phyloP scores from a whole-genome alignment of 2,113 vertebrate genomes.

The Steatornis caripensis region DNA sequence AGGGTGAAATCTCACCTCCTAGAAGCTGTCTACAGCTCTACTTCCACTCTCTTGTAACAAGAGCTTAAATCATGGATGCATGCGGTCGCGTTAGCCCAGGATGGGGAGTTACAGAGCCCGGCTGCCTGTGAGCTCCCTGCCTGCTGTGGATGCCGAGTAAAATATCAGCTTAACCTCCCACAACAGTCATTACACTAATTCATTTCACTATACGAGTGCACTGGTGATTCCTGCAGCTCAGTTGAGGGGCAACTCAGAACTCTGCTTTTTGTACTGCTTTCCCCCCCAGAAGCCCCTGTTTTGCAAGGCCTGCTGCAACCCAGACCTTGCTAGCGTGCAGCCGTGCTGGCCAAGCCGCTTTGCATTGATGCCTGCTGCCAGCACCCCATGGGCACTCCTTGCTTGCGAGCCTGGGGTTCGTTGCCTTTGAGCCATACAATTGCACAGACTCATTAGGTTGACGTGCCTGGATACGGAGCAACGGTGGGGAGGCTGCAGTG shows the following conservation, averaged over 20 bases:
- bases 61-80: neutral
- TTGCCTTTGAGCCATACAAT: neutral
- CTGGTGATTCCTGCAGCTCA: neutral
- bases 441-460: fast-evolving
- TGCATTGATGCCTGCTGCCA: neutral
- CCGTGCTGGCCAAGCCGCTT: neutral
- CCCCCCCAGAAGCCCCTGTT: fast-evolving
- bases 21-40: neutral
- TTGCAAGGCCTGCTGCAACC: neutral
- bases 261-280: neutral
- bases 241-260: neutral
- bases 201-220: neutral
- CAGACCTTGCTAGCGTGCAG: neutral
- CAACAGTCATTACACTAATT: neutral
- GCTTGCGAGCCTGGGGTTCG: neutral
- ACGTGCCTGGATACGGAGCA: fast-evolving
- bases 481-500: neutral
- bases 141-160: neutral
- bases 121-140: neutral
- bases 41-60: neutral
- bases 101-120: neutral
- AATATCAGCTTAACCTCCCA: neutral
- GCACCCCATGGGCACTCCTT: neutral
- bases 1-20: neutral
- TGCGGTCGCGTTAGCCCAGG: fast-evolving